Conservation (phyloP, 2,888 invertebrate species). For the Cheilosia scutellata region DNA sequence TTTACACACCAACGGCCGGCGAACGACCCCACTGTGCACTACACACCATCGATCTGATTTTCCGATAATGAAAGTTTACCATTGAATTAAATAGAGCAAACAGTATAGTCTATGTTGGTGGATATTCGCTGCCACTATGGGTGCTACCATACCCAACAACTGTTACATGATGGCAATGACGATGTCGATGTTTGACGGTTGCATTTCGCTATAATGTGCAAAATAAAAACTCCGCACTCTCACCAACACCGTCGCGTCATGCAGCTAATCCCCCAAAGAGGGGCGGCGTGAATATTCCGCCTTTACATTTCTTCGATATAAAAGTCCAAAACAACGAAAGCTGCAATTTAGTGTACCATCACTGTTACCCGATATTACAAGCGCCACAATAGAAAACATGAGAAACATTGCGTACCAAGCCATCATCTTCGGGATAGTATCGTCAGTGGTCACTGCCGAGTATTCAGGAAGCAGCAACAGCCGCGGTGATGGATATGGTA, state of each 20-base stretch:
- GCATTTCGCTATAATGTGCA: constrained; percentile 38
- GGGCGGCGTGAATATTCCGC: constrained; percentile 29
- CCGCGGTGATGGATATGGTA: constrained; percentile 36
- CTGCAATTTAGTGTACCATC: constrained; percentile 65
- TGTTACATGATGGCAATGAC: constrained; percentile 60
- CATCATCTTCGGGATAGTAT: constrained; percentile 53
- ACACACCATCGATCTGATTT: constrained; percentile 3
- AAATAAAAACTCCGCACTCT: constrained; percentile 24
- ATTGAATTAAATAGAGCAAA: constrained; percentile 59
- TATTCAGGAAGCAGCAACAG: constrained; percentile 53
- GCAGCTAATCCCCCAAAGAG: constrained; percentile 14
- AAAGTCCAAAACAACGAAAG: constrained; percentile 66
- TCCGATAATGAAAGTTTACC: constrained; percentile 56
- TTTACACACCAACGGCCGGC: no score
- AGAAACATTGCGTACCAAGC: constrained; percentile 32
- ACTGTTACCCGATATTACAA: constrained; percentile 40
- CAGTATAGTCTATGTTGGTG: constrained; percentile 29
- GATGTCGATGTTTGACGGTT: constrained; percentile 42
- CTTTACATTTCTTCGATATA: constrained; percentile 63
- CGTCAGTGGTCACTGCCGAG: constrained; percentile 36
- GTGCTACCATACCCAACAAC: constrained; percentile 17
- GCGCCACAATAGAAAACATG: constrained; percentile 31
- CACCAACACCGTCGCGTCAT: not conserved
- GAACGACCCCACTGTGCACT: constrained; percentile 41
- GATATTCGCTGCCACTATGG: constrained; percentile 26